Base-by-base conservation (phyloP, 2,888 invertebrate genomes). In the Mesoligia furuncula region DNA sequence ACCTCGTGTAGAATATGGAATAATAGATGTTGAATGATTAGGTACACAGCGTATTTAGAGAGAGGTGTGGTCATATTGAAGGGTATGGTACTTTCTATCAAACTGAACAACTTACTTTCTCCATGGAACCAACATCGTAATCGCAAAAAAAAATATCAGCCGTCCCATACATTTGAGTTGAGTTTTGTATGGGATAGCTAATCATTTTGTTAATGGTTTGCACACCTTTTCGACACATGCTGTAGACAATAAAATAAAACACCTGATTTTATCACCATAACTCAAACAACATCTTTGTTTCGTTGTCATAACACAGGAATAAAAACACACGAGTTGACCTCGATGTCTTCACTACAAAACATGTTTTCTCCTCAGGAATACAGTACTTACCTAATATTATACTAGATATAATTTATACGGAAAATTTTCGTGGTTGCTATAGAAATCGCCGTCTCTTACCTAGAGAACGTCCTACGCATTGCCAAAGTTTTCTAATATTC, bases 401-500 rank as follows among this genome's bases (percentile, higher is more conserved):
- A 27, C 27, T 57, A 66, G 9, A 64, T 61, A 68, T 75, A 68
- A 72, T 68, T 71, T 59, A 80, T 61, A n/a, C 64, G 17, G 13
- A 24, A 27, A 54, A 39, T 42, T 80, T 64, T 57, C 67, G 68
- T 39, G 20, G 67, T 64, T 59, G 67, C 42, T 45, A 59, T n/a
- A n/a, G 31, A 72, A 71, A 71, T 57, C 11, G 31, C 75, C 36
- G 15, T 20, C n/a, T 57, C 54, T 51, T 51, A 69, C 48, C 39
- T 42, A 74, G 54, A 75, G 36, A 74, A 67, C 7, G 62, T 17
- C 57, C 31, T 51, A 62, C 67, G 62, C 15, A 62, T 61, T 71
- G 36, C 62, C 11, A 75, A 83, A 85, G 65, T 85, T 85, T 81
- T 85, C 74, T 76, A 76, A 81, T 83, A 81, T 81, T 85, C 68